Base-by-base conservation (phyloP, 2,797 vertebrate species). In the Heterohyrax brucei region DNA sequence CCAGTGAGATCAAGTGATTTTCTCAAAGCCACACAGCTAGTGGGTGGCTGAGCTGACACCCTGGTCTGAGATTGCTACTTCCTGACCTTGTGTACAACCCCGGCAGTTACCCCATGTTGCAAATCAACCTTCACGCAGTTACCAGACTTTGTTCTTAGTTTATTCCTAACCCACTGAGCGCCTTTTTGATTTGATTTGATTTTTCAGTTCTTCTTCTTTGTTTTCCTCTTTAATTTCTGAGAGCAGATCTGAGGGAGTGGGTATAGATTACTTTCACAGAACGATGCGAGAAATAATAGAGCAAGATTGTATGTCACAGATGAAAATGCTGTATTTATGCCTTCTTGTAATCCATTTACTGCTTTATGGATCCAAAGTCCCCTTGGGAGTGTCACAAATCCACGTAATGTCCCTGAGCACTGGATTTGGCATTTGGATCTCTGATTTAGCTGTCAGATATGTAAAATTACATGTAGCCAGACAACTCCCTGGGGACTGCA, bases 391-490 rank as follows among this genome's bases (percentile, higher is more conserved):
- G 98, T 98, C 98, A 98, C 98, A 98, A 98, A 98, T 97, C 97
- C 96, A 98, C 96, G 93, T 77, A 97, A 97, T 94, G 97, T 98
- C 98, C 97, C 97, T 96, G 97, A 98, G 97, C 75, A 95, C 87
- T 73, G 89, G 97, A 93, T 98, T 98, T 98, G 98, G 98, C 98
- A 98, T 96, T 98, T 56, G 97, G 98, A 97, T 97, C 97, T 98
- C 98, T 98, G 97, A 97, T 97, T 98, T 98, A 98, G 98, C 97
- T 98, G 98, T 98, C 98, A 98, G 98, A 98, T 98, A 98, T 97
- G 98, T 97, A 98, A 98, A 98, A 98, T 97, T 97, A 89, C 86
- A 96, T 9, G 88, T 97, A 98, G 98, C 98, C 98, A 98, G 98
- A 97, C 97, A 98, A 96, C 72, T 98, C 98, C 97, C 98, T 4